Evolutionary conservation across 2,797 vertebrate genomes (phyloP), one percentile per base, ranked within the genome.

Genomic region (Falco naumanni): DNA sequence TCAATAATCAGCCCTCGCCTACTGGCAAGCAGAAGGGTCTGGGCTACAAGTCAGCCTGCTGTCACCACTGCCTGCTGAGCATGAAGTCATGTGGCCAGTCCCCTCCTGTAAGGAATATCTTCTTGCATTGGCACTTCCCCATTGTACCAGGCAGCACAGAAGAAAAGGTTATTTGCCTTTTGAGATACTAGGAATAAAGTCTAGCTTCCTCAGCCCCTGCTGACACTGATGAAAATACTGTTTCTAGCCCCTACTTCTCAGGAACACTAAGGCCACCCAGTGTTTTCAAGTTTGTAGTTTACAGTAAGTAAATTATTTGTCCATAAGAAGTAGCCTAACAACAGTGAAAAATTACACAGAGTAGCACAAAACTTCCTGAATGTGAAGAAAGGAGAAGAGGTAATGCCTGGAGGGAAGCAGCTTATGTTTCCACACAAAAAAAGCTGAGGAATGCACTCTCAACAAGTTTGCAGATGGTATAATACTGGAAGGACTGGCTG

Each of bases 41-140:
- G 82, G 82, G 66, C 77, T 81, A 50, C 92, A 96, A 83, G 53
- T 85, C 78, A 96, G 90, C 48, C 90, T 94, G 81, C 92, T 94
- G 82, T 84, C 85, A 93, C 78, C 1, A 0, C 70, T 77, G 82
- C 78, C 87, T 68, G 89, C 76, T 74, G 87, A 85, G 79, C 75
- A 71, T 18, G 29, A 87, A 87, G 77, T 82, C 78, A 78, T 24
- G 37, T 16, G 59, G 64, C 37, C 56, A 26, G 60, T 74, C 16
- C 12, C 4, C 68, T 94, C 72, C 65, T 75, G 41, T n/a, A 69
- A 81, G 89, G 81, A 89, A 17, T 41, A 54, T 78, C 81, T 93
- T 48, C 84, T 93, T 81, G 68, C 85, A 56, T 3, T 96, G 87
- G 66, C 74, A 82, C 87, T 70, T 95, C 54, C 68, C 37, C 33